A percentile compares a stretch with the other conserved stretches of the same genome.
Evolutionary conservation across 2,888 invertebrate genomes (phyloP).

Genomic region (Pantelozetes paolii): DNA sequence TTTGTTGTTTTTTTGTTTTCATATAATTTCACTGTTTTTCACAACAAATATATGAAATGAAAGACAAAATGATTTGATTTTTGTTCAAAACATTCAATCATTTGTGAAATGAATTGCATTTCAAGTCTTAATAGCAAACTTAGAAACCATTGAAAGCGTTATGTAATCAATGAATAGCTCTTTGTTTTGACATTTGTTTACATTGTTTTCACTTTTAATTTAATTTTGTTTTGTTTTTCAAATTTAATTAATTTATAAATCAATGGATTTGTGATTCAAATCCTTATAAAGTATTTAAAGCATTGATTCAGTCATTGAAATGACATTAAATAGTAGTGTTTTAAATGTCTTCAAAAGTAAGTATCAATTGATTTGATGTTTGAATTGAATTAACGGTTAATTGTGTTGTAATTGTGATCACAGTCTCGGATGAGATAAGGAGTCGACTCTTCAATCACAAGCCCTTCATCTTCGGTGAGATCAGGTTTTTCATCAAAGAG

Average conservation of each 20-base stretch:
- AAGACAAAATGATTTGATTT: no score
- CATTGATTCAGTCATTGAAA: no score
- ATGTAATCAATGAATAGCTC: neutral
- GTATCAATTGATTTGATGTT: neutral
- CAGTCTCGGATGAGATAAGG: slow-evolving; percentile 37
- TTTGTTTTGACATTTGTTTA: neutral
- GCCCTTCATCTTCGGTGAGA: slow-evolving; percentile 40
- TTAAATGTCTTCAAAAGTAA: slow-evolving; percentile 24
- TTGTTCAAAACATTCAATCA: no score
- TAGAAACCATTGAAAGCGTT: no score
- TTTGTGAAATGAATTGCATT: no score
- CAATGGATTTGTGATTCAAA: no score
- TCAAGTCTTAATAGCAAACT: no score
- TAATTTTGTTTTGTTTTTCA: no score
- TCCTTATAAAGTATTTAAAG: no score
- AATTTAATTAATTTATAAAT: no score
- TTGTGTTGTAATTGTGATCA: neutral
- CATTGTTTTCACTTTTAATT: no score
- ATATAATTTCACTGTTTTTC: neutral
- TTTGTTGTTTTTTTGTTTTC: neutral
- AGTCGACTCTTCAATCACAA: slow-evolving; percentile 40
- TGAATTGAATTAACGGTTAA: neutral
- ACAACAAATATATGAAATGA: no score
- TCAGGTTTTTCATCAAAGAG: slow-evolving; percentile 34
- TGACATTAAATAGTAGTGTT: neutral